Evolutionary conservation across 2,113 vertebrate genomes (phyloP), one percentile per base, ranked within the genome.

Genomic region (Ophiodon elongatus): DNA sequence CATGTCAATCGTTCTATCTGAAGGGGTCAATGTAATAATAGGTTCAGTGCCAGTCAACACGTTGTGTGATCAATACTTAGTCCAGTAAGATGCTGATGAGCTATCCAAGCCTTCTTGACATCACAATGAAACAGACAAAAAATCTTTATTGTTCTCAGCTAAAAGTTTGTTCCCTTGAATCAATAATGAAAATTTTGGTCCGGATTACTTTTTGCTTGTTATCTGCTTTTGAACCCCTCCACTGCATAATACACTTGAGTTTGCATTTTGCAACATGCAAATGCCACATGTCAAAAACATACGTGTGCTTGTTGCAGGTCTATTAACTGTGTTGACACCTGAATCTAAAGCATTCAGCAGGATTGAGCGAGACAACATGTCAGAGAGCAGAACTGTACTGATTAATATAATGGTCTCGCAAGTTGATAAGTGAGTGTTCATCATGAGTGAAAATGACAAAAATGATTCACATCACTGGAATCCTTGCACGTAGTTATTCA

Each of bases 51-150:
- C 39, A 56, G 19, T 62, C 27, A 29, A 45, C 13, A 25, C 29
- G 10, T 57, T 14, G 50, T 31, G 29, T 50, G 29, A 72, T 77
- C 75, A 14, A 52, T 84, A 67, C 35, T 13, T 9, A 4, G 19
- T 45, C 54, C 65, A 62, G 23, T 50, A 10, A 45, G 41, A 47
- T 65, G 47, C 35, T 65, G 67, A 83, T 59, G 17, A 17, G 47
- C 23, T 29, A 1, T 35, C 15, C 15, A 9, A 27, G 9, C 31
- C 56, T 21, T 54, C 43, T 35, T 69, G 35, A 52, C 27, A 10
- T 45, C 66, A 65, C 21, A 31, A 35, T 1, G 19, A 69, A 25
- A 35, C 19, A 6, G 25, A 54, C 31, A 31, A 8, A 4, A 37
- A 56, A 45, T 43, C 19, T 27, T 52, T 47, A 54, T 43, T 33